phyloP scores from a whole-genome alignment of 2,113 vertebrate genomes.

The Marcusenius ussheri region DNA sequence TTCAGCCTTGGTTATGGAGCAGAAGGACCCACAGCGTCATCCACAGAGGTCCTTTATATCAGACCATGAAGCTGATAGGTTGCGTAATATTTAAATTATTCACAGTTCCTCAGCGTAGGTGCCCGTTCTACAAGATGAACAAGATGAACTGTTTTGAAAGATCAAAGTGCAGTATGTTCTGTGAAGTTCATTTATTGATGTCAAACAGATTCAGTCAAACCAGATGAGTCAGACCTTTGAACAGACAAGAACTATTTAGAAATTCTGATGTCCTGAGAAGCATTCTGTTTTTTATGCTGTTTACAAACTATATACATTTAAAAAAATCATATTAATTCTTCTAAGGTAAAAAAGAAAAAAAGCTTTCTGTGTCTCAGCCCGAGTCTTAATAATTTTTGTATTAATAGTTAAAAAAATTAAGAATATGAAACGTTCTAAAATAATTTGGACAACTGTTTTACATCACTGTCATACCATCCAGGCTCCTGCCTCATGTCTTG shows the following conservation, averaged over 20 bases:
- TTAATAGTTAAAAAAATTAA: not conserved
- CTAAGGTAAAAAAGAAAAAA: not conserved
- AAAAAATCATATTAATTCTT: not conserved
- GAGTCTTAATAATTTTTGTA: not conserved
- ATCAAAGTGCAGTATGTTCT: not conserved
- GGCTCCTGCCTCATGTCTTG: not conserved
- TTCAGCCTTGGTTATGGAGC: not conserved
- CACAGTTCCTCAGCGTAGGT: not conserved
- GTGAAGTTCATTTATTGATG: not conserved
- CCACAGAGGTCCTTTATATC: not conserved
- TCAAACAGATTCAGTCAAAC: slow-evolving; percentile 3
- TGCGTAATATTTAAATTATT: not conserved
- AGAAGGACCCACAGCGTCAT: not conserved
- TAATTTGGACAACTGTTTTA: not conserved
- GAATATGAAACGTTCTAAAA: not conserved
- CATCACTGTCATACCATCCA: not conserved
- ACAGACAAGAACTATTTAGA: not conserved
- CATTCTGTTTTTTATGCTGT: not conserved
- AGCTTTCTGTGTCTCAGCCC: not conserved
- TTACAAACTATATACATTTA: not conserved
- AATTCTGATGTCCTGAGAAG: not conserved
- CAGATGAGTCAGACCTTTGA: slow-evolving; percentile 2
- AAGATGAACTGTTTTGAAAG: not conserved
- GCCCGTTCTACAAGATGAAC: not conserved
- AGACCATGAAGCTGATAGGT: not conserved